Evolutionary conservation across 2,888 invertebrate species (phyloP).

Genomic region (Trachelus troglodyta): DNA sequence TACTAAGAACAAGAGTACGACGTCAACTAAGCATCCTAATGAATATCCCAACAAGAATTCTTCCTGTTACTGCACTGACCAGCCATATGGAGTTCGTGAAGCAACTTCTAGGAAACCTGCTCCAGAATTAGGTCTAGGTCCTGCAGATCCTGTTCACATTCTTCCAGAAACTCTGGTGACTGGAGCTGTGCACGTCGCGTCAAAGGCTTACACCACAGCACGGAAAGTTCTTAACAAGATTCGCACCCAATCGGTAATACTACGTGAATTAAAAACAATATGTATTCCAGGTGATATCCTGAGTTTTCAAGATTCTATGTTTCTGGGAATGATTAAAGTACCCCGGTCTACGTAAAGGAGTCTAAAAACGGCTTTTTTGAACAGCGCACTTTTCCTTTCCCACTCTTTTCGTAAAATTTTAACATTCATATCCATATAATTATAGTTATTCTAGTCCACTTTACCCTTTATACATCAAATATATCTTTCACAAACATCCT

Average conservation of each 20-base stretch:
- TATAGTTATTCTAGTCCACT: not conserved
- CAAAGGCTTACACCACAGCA: slow-evolving; percentile 65
- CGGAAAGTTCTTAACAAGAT: slow-evolving; percentile 65
- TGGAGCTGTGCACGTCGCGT: slow-evolving; percentile 65
- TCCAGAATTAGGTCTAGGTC: slow-evolving; percentile 18
- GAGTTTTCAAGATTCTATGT: not conserved
- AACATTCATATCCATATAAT: not conserved
- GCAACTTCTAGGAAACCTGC: slow-evolving; percentile 11
- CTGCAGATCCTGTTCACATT: slow-evolving; percentile 49
- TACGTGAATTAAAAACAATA: slow-evolving; percentile 3
- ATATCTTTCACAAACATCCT: not conserved
- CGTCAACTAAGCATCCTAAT: not conserved
- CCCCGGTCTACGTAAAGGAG: not conserved
- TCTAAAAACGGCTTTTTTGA: not conserved
- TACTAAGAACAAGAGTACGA: slow-evolving; percentile 6
- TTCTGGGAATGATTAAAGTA: not conserved
- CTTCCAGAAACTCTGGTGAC: slow-evolving; percentile 63
- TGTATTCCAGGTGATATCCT: not conserved
- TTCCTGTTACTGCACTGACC: slow-evolving; percentile 2
- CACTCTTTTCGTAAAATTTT: not conserved
- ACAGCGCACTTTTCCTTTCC: not conserved
- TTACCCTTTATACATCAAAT: not conserved
- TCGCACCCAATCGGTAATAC: slow-evolving; percentile 40
- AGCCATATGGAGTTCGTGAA: slow-evolving; percentile 7
- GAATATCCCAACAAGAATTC: not conserved